A percentile compares a stretch with the other conserved stretches of the same genome.
Conservation (phyloP, 2,888 invertebrate genomes). For the Hololepta plana region DNA sequence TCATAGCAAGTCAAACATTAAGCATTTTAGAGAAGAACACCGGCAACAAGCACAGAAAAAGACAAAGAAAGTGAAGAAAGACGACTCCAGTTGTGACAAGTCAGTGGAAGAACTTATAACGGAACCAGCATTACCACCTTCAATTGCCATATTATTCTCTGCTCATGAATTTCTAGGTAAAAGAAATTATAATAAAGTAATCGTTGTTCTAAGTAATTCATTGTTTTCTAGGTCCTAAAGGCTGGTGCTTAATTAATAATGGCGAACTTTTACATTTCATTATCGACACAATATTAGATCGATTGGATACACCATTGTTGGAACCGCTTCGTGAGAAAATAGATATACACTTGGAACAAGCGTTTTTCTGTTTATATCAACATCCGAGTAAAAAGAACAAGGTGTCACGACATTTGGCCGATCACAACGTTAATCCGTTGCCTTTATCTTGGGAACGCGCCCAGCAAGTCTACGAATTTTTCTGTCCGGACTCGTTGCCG, state of each 20-base stretch:
- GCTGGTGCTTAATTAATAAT: constrained; percentile 63
- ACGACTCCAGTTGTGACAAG: constrained; percentile 19
- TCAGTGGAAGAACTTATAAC: constrained; percentile 27
- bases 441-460: constrained; percentile 56
- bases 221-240: constrained; percentile 33
- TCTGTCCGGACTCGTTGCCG: constrained; percentile 60
- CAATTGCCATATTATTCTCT: constrained; percentile 58
- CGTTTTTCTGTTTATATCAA: constrained; percentile 69
- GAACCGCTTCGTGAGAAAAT: constrained; percentile 47
- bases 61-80: constrained; percentile 19
- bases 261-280: constrained; percentile 64
- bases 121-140: constrained; percentile 46
- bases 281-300: constrained; percentile 53
- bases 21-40: constrained; percentile 41
- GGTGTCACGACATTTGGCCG: constrained; percentile 43
- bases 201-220: constrained; percentile 1
- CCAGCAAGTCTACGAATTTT: constrained; percentile 62
- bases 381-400: constrained; percentile 58
- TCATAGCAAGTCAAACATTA: background rate
- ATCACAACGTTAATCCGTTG: constrained; percentile 56
- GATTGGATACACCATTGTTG: constrained; percentile 45
- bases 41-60: constrained; percentile 37
- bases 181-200: background rate
- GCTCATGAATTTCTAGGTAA: constrained; percentile 75
- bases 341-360: constrained; percentile 67